Percentiles rank a stretch among this genome's conserved stretches.
phyloP scores from a whole-genome alignment of 2,113 vertebrate species.

The Dolichotis patagonum region DNA sequence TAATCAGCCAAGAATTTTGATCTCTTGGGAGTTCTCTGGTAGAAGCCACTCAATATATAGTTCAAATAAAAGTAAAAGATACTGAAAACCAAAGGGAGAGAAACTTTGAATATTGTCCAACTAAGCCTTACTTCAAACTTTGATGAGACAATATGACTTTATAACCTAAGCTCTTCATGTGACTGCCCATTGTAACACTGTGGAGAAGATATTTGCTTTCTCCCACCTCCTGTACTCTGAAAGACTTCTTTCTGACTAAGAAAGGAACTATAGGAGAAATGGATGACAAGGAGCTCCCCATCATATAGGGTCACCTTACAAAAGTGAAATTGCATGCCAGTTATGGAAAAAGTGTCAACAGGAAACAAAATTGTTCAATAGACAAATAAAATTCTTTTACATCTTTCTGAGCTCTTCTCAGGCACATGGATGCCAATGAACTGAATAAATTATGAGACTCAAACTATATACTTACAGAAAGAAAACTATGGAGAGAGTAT shows the following conservation, averaged over 20 bases:
- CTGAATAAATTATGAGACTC: background rate
- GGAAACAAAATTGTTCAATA: background rate
- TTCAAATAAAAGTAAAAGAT: background rate
- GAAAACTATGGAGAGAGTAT: background rate
- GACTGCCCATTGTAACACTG: background rate
- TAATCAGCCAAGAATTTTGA: background rate
- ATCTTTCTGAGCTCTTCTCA: background rate
- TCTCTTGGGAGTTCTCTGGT: background rate
- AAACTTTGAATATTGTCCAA: background rate
- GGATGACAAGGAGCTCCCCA: background rate
- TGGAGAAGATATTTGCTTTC: background rate
- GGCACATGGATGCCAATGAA: background rate
- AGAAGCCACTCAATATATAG: background rate
- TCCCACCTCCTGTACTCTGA: background rate
- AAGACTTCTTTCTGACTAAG: background rate
- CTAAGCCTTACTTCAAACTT: background rate
- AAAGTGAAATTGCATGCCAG: fast-evolving
- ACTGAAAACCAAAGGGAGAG: background rate
- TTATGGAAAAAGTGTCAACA: background rate
- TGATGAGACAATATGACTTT: background rate
- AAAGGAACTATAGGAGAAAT: background rate
- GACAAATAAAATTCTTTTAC: background rate
- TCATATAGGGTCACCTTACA: background rate
- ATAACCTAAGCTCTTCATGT: background rate
- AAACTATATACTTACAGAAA: background rate